Conservation (phyloP, 2,113 vertebrate species). For the Ceyx cyanopectus region DNA sequence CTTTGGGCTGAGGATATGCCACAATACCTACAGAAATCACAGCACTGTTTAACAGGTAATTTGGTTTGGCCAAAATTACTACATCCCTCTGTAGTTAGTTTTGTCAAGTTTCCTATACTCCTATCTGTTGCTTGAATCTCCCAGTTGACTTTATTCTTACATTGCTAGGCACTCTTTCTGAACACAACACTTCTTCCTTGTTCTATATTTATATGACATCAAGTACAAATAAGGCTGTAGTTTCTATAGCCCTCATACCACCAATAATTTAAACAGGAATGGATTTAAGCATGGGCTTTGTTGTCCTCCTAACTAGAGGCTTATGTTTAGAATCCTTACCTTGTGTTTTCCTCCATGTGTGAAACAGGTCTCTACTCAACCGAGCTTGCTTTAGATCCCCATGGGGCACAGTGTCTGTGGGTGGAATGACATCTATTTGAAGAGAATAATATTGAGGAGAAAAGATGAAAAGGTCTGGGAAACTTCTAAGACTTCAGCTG, state of each 20-base stretch:
- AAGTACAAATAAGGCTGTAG: not conserved
- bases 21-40: slow-evolving; percentile 31
- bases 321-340: slow-evolving; percentile 12
- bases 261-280: slow-evolving; percentile 2
- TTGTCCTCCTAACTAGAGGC: not conserved
- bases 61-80: not conserved
- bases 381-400: not conserved
- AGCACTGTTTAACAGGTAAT: not conserved
- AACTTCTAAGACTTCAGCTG: slow-evolving; percentile 34
- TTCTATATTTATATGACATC: not conserved
- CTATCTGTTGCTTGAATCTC: not conserved
- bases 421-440: not conserved
- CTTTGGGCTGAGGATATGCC: not conserved
- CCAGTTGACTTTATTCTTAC: not conserved
- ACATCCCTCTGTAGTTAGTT: not conserved
- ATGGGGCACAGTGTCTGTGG: not conserved
- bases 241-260: not conserved
- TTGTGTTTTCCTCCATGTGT: slow-evolving; percentile 2
- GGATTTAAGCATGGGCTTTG: not conserved
- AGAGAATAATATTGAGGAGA: not conserved
- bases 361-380: slow-evolving; percentile 18
- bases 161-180: not conserved
- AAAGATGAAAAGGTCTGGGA: slow-evolving; percentile 51
- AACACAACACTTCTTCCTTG: not conserved
- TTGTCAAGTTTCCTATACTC: not conserved